phyloP scores from a whole-genome alignment of 2,888 invertebrate species.

The Unio delphinus region DNA sequence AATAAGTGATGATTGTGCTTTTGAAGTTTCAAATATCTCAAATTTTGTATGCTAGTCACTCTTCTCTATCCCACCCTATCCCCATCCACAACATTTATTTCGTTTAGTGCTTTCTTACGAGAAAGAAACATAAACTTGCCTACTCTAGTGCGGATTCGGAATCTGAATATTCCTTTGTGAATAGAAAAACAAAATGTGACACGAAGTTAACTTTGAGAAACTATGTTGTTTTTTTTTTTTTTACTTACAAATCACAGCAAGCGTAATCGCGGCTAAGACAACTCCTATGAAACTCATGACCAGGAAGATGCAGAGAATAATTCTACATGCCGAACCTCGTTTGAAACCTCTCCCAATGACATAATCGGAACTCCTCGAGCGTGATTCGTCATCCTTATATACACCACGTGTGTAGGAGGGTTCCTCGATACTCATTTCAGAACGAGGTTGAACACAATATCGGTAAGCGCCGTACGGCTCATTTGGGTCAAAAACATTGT shows the following conservation, averaged over 20 bases:
- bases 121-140: too few relatives aligned
- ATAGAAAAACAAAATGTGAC: too few relatives aligned
- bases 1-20: too few relatives aligned
- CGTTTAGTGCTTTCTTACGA: too few relatives aligned
- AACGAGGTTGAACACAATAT: slow-evolving; percentile 31
- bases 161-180: too few relatives aligned
- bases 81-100: too few relatives aligned
- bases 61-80: too few relatives aligned
- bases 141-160: too few relatives aligned
- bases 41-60: too few relatives aligned
- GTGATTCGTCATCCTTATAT: slow-evolving; percentile 36
- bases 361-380: slow-evolving; percentile 29
- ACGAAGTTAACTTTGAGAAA: too few relatives aligned
- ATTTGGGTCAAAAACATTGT: slow-evolving; percentile 37
- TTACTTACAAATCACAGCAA: slow-evolving; percentile 44
- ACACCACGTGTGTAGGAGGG: slow-evolving; percentile 21
- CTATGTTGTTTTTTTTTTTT: too few relatives aligned
- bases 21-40: too few relatives aligned
- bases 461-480: slow-evolving; percentile 36
- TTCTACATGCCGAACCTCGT: slow-evolving; percentile 35
- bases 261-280: slow-evolving; percentile 34
- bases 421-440: slow-evolving; percentile 35
- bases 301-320: slow-evolving; percentile 39
- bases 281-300: slow-evolving; percentile 38
- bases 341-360: slow-evolving; percentile 34